Conservation (phyloP, 1,140 invertebrate species). For the Leucophenga varia region DNA sequence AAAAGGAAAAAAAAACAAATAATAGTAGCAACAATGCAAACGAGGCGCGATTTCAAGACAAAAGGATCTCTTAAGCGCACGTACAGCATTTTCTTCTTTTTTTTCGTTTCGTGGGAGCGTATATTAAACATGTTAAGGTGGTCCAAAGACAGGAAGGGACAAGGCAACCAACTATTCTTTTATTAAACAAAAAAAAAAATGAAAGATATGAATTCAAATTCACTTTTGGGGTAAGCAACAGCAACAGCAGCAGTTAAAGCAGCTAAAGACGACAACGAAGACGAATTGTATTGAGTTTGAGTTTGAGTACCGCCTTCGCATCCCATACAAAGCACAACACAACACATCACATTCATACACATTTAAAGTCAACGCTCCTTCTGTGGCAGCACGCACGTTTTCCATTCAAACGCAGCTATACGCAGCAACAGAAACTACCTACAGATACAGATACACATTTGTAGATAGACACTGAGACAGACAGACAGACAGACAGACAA, state of each 20-base stretch:
- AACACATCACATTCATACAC: conserved; percentile 6
- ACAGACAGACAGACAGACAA: not conserved
- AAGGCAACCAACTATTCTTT: conserved; percentile 24
- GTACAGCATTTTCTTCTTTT: conserved; percentile 17
- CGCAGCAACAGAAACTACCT: conserved; percentile 3
- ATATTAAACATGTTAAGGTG: too few relatives aligned
- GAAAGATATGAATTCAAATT: too few relatives aligned
- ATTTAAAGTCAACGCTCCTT: conserved; percentile 53
- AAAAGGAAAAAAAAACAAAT: too few relatives aligned
- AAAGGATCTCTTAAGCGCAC: too few relatives aligned
- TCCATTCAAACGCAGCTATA: conserved; percentile 40
- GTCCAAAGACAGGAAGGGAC: too few relatives aligned
- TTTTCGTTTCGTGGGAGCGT: conserved; percentile 29
- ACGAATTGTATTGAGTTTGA: conserved; percentile 54
- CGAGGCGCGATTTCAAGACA: too few relatives aligned
- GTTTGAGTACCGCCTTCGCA: too few relatives aligned
- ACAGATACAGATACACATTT: conserved; percentile 14
- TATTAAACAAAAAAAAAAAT: conserved; percentile 4
- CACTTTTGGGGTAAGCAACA: not conserved
- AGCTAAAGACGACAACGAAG: conserved; percentile 12
- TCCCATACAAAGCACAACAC: too few relatives aligned
- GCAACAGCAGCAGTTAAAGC: conserved; percentile 5
- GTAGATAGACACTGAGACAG: conserved; percentile 27
- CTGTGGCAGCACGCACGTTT: conserved; percentile 55
- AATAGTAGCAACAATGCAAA: too few relatives aligned